Evolutionary conservation across 2,797 vertebrate species (phyloP), one percentile per base, ranked within the genome.

Genomic region (Denticeps clupeoides): DNA sequence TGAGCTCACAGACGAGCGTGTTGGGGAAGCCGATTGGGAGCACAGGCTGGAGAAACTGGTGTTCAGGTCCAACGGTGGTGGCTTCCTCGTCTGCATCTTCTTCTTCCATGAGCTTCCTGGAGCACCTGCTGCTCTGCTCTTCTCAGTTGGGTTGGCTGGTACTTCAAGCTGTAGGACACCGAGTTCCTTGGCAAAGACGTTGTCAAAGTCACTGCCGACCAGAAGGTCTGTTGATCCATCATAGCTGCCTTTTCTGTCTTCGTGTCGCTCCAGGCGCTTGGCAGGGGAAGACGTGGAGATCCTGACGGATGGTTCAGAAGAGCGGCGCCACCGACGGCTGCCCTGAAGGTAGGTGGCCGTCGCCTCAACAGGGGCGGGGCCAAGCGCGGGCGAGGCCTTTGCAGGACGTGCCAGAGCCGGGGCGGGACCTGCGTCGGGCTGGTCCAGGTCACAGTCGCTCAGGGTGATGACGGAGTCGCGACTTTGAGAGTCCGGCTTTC

Each of bases 401-500:
- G 81, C 41, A 1, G 79, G 75, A 44, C 77, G 75, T 1, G 80
- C 71, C 12, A 62, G 76, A 37, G 80, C 49, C 1, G 70, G 65
- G 53, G 89, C 85, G 2, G 70, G 47, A 54, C 80, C 77, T 1
- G 44, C 45, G 55, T 89, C 88, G 0, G 74, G 68, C 41, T 65
- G 75, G 52, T 90, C 87, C 0, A 87, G 75, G 49, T 94, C 89
- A 1, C 87, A 87, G 1, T 96, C 89, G 0, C 89, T 94, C 44
- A 93, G 73, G 1, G 89, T 90, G 70, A 96, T 81, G 52, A 93
- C 87, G 1, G 93, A 95, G 70, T 94, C 93, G 7, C 89, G 82
- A 67, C 91, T 95, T 48, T 87, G 79, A 75, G 86, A 90, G 7
- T 88, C 91, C 4, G 87, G 83, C 28, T 80, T 88, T 52, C 72